Conservation (phyloP, 2,113 vertebrate species). For the Malurus cyaneus region DNA sequence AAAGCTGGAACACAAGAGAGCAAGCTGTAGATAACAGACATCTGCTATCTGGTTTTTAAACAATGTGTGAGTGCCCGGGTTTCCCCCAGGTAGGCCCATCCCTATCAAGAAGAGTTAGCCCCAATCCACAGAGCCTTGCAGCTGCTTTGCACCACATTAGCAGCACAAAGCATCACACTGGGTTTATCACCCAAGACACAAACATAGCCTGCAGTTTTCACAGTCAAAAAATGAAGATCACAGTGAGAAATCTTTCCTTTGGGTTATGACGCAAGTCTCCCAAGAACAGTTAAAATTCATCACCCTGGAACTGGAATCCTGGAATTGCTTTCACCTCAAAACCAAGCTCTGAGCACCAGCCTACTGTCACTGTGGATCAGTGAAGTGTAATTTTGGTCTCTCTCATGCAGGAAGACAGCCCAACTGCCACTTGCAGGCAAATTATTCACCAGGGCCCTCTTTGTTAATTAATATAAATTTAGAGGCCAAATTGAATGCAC, state of each 20-base stretch:
- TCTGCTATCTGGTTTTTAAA: not conserved
- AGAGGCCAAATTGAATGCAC: not conserved
- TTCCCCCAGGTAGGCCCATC: not conserved
- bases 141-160: not conserved
- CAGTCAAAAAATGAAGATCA: not conserved
- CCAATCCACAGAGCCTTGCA: not conserved
- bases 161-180: not conserved
- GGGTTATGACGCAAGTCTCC: not conserved
- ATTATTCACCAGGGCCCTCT: not conserved
- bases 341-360: not conserved
- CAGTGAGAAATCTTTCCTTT: not conserved
- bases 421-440: not conserved
- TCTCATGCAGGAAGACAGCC: not conserved
- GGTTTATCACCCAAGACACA: not conserved
- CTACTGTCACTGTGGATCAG: not conserved
- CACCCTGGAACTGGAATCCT: not conserved
- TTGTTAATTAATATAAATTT: not conserved
- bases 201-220: not conserved
- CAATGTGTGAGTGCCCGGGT: not conserved
- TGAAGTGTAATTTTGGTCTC: not conserved
- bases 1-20: not conserved
- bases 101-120: not conserved
- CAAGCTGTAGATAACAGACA: not conserved
- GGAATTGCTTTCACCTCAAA: not conserved
- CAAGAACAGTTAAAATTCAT: not conserved